A percentile compares a stretch with the other conserved stretches of the same genome.
These are phyloP conservation scores for Rosalia funebris DNA, from an alignment of 2,888 invertebrate species.

Conservation along the genomic window DNA sequence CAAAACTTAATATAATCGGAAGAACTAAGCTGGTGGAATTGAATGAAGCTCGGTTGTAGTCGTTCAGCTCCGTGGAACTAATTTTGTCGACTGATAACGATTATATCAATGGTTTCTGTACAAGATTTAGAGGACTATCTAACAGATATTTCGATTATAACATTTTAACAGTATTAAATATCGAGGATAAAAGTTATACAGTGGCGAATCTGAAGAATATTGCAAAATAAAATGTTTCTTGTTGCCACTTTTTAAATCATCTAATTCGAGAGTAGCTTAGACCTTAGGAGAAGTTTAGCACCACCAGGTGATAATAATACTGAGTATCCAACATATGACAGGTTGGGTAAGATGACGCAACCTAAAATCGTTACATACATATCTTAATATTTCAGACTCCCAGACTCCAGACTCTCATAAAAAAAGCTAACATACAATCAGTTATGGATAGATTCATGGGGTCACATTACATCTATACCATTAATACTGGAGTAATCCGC, in stretches of 20 bases:
- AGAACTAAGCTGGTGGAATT: constrained; percentile 84
- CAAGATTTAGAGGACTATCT: constrained; percentile 71
- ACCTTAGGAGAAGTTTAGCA: constrained; percentile 89
- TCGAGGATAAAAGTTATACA: constrained; percentile 75
- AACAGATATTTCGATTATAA: constrained; percentile 72
- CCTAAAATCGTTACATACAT: no score
- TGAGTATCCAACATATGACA: constrained; percentile 79
- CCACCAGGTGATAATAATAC: constrained; percentile 83
- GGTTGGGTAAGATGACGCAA: constrained; percentile 85
- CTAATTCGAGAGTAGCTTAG: constrained; percentile 85
- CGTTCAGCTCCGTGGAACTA: constrained; percentile 68
- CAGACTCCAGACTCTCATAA: no score
- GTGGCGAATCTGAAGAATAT: constrained; percentile 84
- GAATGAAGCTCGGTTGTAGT: constrained; percentile 67
- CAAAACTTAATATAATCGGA: constrained; percentile 81
- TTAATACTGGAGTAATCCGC: no score
- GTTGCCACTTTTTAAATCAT: constrained; percentile 89
- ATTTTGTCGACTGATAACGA: constrained; percentile 64
- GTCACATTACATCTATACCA: no score
- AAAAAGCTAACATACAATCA: no score
- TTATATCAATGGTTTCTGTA: constrained; percentile 74
- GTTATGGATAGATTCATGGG: no score
- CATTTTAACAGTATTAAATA: constrained; percentile 72
- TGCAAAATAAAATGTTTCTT: constrained; percentile 91
- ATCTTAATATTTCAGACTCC: no score